A percentile compares a stretch with the other conserved stretches of the same genome.
These are phyloP conservation scores for Andrena marginata DNA, from an alignment of 2,888 invertebrate species.

Conservation along the genomic window DNA sequence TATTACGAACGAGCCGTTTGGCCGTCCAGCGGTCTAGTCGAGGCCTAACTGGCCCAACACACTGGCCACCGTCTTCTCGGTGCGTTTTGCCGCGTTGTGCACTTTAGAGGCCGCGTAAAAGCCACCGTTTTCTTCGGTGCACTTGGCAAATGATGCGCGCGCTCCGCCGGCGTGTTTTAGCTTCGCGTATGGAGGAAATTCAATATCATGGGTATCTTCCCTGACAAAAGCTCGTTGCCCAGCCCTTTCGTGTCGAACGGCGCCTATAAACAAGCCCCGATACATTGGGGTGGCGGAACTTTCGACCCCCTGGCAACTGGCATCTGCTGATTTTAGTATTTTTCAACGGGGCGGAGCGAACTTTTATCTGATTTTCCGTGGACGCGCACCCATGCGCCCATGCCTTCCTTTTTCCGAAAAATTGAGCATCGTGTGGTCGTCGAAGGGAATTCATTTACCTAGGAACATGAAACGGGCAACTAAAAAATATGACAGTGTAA, in stretches of 20 bases:
- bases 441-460: conserved; percentile 9
- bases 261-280: conserved; percentile 32
- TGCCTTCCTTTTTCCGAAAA: conserved; percentile 1
- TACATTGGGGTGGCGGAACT: background rate
- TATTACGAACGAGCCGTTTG: conserved; percentile 75
- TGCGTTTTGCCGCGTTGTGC: conserved; percentile 39
- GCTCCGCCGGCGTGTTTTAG: conserved; percentile 12
- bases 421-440: background rate
- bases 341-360: background rate
- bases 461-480: background rate
- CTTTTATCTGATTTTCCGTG: conserved; percentile 26
- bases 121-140: conserved; percentile 42
- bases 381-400: background rate
- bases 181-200: conserved; percentile 32
- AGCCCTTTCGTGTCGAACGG: conserved; percentile 30
- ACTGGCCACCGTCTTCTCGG: conserved; percentile 20
- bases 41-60: conserved; percentile 45
- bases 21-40: conserved; percentile 44
- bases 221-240: conserved; percentile 41
- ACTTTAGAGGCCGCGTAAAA: conserved; percentile 33
- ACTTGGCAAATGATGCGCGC: conserved; percentile 27
- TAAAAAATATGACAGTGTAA: background rate
- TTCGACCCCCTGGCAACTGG: background rate
- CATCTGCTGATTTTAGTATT: conserved; percentile 7
- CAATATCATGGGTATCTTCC: conserved; percentile 46